Evolutionary conservation across 2,888 invertebrate species (phyloP).

Genomic region (Oscheius sp.): DNA sequence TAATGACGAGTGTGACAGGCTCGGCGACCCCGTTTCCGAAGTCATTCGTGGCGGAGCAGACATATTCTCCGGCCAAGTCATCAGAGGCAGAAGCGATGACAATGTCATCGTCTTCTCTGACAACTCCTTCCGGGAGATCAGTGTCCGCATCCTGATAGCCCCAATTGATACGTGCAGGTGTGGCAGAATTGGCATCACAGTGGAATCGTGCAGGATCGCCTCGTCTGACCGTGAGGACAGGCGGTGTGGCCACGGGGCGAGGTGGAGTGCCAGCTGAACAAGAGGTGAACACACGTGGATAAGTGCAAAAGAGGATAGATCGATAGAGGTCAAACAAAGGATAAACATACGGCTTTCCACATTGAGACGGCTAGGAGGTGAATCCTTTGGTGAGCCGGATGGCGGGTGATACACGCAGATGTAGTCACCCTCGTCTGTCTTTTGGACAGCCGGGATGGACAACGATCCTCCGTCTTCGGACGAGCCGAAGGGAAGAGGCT

Average conservation of each 20-base stretch:
- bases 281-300: conserved; percentile 28
- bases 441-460: conserved; percentile 51
- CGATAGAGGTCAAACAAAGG: conserved; percentile 23
- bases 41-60: conserved; percentile 69
- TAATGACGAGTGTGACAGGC: conserved; percentile 65
- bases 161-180: conserved; percentile 67
- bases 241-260: conserved; percentile 68
- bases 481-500: conserved; percentile 66
- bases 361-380: conserved; percentile 43
- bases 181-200: conserved; percentile 66
- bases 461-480: conserved; percentile 57
- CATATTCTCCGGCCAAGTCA: conserved; percentile 62
- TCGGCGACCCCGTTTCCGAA: conserved; percentile 64
- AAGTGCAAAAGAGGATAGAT: background rate
- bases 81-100: conserved; percentile 63
- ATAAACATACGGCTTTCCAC: conserved; percentile 50
- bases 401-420: conserved; percentile 51
- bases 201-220: conserved; percentile 70
- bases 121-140: conserved; percentile 62
- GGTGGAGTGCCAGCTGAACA: conserved; percentile 65
- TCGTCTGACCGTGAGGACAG: conserved; percentile 58
- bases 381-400: conserved; percentile 30
- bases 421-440: conserved; percentile 57
- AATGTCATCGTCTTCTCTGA: conserved; percentile 66
- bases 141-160: conserved; percentile 53